Percentiles rank a stretch among this genome's conserved stretches.
Conservation (phyloP, 2,888 invertebrate species). For the Eupithecia vulgata region DNA sequence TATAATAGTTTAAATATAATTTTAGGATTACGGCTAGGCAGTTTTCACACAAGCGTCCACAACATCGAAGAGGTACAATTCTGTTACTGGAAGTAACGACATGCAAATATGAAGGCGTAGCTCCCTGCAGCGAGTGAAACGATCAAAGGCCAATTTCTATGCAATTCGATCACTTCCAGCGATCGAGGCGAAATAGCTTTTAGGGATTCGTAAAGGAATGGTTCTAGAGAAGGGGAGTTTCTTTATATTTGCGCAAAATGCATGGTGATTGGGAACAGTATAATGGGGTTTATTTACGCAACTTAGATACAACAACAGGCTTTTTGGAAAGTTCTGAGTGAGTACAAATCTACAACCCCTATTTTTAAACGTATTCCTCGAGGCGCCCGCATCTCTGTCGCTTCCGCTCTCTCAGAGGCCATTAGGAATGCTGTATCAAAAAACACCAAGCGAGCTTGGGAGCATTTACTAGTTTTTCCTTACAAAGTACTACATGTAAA, state of each 20-base stretch:
- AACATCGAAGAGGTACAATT: neutral
- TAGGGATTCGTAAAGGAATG: conserved; percentile 6
- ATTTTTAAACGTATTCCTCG: too few relatives aligned
- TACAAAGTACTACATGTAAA: too few relatives aligned
- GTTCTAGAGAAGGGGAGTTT: neutral
- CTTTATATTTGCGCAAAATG: neutral
- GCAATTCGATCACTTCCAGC: conserved; percentile 20
- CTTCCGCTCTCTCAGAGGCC: too few relatives aligned
- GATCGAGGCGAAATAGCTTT: conserved; percentile 17
- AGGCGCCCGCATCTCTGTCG: too few relatives aligned
- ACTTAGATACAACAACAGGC: neutral
- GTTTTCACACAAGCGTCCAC: neutral
- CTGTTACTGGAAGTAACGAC: neutral
- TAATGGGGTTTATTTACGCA: neutral
- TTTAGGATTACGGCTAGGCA: neutral
- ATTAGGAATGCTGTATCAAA: too few relatives aligned
- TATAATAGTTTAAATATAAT: too few relatives aligned
- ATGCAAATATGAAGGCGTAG: conserved; percentile 7
- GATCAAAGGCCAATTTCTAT: conserved; percentile 27
- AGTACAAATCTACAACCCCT: too few relatives aligned
- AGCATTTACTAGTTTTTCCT: too few relatives aligned
- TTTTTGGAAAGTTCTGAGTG: too few relatives aligned
- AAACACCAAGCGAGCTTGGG: too few relatives aligned
- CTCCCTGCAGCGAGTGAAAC: conserved; percentile 1
- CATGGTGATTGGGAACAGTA: neutral